Evolutionary conservation across 2,888 invertebrate species (phyloP).

Genomic region (Acrobasis repandana): DNA sequence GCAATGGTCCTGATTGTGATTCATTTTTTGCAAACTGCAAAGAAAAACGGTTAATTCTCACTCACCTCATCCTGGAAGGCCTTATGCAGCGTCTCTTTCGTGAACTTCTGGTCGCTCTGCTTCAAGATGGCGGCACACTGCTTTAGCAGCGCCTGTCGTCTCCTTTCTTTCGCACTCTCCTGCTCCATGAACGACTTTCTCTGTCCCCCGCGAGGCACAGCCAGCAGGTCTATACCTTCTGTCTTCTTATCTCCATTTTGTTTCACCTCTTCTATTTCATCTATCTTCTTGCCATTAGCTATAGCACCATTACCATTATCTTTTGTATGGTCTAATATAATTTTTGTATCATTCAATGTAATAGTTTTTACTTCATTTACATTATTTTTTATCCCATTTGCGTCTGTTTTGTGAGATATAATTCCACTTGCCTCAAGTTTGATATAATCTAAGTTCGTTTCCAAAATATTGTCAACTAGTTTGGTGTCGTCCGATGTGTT

Average conservation of each 20-base stretch:
- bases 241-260: conserved; percentile 26
- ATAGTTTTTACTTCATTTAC: not conserved
- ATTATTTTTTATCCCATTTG: not conserved
- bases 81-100: conserved; percentile 84
- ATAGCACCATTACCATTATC: conserved; percentile 30
- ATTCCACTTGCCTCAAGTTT: not conserved
- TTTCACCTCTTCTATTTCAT: conserved; percentile 27
- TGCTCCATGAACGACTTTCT: conserved; percentile 87
- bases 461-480: not conserved
- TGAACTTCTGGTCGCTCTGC: conserved; percentile 83
- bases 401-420: not conserved
- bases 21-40: not conserved
- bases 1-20: not conserved
- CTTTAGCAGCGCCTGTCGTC: conserved; percentile 83
- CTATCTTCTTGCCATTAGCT: conserved; percentile 28
- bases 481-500: not conserved
- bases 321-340: not conserved
- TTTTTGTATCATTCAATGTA: not conserved
- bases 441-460: not conserved
- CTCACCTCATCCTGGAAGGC: conserved; percentile 88
- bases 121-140: conserved; percentile 86
- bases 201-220: conserved; percentile 54
- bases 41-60: conserved; percentile 11
- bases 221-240: conserved; percentile 42
- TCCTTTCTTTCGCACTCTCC: conserved; percentile 85